phyloP scores from a whole-genome alignment of 2,113 vertebrate species.

The Grantiella picta region DNA sequence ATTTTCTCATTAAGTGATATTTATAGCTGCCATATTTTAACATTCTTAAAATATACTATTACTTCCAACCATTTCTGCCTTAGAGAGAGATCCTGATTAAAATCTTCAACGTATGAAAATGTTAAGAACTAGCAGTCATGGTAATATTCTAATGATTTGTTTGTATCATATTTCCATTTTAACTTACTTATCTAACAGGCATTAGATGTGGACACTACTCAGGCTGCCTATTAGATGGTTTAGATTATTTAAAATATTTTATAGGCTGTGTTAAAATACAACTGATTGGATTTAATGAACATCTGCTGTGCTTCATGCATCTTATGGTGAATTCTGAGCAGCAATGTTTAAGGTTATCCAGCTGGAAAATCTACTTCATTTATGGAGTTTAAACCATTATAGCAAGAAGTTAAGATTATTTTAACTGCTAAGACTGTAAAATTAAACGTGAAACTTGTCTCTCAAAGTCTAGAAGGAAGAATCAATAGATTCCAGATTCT shows the following conservation, averaged over 20 bases:
- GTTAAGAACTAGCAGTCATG: neutral
- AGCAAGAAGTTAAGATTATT: neutral
- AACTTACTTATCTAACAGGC: neutral
- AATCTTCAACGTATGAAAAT: neutral
- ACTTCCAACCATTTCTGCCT: neutral
- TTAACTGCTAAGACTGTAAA: neutral
- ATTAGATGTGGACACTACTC: neutral
- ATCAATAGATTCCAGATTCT: neutral
- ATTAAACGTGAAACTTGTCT: neutral
- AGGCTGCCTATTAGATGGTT: neutral
- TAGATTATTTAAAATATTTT: constrained; percentile 13
- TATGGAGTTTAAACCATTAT: constrained; percentile 33
- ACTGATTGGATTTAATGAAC: constrained; percentile 42
- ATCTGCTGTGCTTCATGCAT: constrained; percentile 27
- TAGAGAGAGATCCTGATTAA: neutral
- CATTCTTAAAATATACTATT: neutral
- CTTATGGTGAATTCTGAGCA: neutral
- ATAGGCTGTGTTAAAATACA: neutral
- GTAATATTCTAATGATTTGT: neutral
- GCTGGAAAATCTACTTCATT: constrained; percentile 52
- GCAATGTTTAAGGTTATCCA: constrained; percentile 31
- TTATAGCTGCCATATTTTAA: neutral
- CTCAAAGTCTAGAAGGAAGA: neutral
- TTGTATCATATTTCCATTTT: neutral
- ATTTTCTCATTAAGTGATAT: neutral